Percentiles rank a stretch among this genome's conserved stretches.
These are phyloP conservation scores for Molossus molossus DNA, from an alignment of 2,797 vertebrate genomes.

Conservation along the genomic window DNA sequence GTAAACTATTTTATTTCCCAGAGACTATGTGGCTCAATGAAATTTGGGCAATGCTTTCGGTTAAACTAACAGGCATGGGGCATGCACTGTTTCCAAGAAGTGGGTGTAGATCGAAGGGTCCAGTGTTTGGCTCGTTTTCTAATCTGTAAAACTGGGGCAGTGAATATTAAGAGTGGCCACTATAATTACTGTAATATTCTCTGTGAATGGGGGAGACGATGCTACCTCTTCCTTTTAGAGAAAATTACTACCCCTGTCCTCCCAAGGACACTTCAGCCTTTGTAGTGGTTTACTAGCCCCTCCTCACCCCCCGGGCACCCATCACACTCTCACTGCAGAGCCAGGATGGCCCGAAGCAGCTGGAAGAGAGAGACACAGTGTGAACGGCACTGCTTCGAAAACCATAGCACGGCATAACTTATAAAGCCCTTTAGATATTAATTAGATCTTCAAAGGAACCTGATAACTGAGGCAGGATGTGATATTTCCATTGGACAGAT, in stretches of 20 bases:
- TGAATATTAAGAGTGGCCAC: neutral
- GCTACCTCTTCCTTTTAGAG: constrained; percentile 63
- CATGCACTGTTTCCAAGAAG: neutral
- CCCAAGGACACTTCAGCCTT: neutral
- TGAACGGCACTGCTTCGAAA: neutral
- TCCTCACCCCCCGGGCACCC: neutral
- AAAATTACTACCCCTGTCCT: neutral
- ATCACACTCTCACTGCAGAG: neutral
- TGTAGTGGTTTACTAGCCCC: neutral
- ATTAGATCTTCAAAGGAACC: neutral
- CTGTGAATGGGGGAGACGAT: neutral
- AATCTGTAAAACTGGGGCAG: neutral
- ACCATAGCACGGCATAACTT: neutral
- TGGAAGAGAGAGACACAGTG: neutral
- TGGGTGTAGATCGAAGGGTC: neutral
- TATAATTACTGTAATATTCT: constrained; percentile 33
- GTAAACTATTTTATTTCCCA: constrained; percentile 36
- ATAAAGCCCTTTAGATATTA: neutral
- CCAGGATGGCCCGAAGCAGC: neutral
- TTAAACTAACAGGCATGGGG: constrained; percentile 6
- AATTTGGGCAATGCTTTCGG: constrained; percentile 9
- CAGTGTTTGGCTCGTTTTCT: constrained; percentile 14
- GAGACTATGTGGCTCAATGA: neutral
- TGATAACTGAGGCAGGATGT: neutral
- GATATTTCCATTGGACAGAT: neutral